phyloP scores from a whole-genome alignment of 2,113 vertebrate species.

The Zapus hudsonius region DNA sequence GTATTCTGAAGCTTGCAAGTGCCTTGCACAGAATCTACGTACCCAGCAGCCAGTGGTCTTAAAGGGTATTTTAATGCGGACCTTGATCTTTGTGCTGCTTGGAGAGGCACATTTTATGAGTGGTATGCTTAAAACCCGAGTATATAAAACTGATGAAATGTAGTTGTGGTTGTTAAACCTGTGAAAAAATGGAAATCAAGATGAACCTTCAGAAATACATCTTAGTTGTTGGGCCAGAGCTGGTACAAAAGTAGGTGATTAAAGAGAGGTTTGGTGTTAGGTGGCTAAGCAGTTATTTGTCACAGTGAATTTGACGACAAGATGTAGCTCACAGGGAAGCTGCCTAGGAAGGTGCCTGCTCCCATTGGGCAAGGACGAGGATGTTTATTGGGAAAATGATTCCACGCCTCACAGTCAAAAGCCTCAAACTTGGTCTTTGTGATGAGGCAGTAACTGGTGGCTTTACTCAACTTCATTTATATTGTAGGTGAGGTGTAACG shows the following conservation, averaged over 20 bases:
- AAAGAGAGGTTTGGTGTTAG: background rate
- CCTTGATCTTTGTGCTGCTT: conserved; percentile 36
- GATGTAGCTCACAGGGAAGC: fast-evolving
- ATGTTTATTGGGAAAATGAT: background rate
- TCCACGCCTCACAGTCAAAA: background rate
- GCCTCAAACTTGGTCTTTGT: background rate
- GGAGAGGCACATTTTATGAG: background rate
- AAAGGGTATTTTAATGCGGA: conserved; percentile 44
- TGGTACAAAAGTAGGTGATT: background rate
- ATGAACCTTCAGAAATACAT: background rate
- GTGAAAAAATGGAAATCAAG: background rate
- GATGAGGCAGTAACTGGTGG: background rate
- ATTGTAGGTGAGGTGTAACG: background rate
- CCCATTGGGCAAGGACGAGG: background rate
- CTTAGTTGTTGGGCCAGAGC: background rate
- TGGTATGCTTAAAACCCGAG: background rate
- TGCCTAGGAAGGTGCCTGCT: background rate
- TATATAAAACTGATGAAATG: background rate
- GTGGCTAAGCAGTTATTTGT: fast-evolving
- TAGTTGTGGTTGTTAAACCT: fast-evolving
- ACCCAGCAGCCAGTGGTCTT: conserved; percentile 64
- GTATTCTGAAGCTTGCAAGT: conserved; percentile 65
- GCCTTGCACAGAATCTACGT: conserved; percentile 71
- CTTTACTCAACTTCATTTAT: no score
- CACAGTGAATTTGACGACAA: fast-evolving